A percentile compares a stretch with the other conserved stretches of the same genome.
phyloP scores from a whole-genome alignment of 1,140 invertebrate genomes.

The Potamilus streckersoni region DNA sequence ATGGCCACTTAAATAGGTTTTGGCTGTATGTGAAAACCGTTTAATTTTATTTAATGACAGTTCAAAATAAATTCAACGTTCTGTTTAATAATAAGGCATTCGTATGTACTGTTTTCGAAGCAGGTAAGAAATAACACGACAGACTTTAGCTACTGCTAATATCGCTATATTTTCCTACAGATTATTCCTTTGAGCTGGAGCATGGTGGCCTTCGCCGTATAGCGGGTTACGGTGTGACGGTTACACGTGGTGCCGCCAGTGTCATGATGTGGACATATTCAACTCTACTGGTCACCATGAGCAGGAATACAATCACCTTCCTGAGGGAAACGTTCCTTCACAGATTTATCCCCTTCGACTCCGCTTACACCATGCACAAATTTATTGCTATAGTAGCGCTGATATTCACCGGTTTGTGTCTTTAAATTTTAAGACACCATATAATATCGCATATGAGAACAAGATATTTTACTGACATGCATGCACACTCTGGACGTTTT shows the following conservation, averaged over 20 bases:
- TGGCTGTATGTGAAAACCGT: too few relatives aligned
- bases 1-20: too few relatives aligned
- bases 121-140: too few relatives aligned
- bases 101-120: too few relatives aligned
- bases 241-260: conserved; percentile 96
- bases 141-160: too few relatives aligned
- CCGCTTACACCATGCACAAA: conserved; percentile 98
- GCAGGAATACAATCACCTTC: conserved; percentile 95
- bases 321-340: conserved; percentile 98
- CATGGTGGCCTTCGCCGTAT: conserved; percentile 96
- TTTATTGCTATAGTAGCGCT: conserved; percentile 95
- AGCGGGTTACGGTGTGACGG: conserved; percentile 98
- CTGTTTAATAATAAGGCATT: too few relatives aligned
- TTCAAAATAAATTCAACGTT: too few relatives aligned
- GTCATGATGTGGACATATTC: conserved; percentile 97
- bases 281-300: conserved; percentile 95
- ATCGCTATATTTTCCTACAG: conserved; percentile 26
- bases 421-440: too few relatives aligned
- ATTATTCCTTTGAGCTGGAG: conserved; percentile 74
- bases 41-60: too few relatives aligned
- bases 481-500: too few relatives aligned
- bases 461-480: too few relatives aligned
- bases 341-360: conserved; percentile 98
- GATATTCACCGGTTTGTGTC: conserved; percentile 77
- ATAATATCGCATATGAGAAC: too few relatives aligned